Base-by-base conservation (phyloP, 2,888 invertebrate species). In the Atethmia centrago region DNA sequence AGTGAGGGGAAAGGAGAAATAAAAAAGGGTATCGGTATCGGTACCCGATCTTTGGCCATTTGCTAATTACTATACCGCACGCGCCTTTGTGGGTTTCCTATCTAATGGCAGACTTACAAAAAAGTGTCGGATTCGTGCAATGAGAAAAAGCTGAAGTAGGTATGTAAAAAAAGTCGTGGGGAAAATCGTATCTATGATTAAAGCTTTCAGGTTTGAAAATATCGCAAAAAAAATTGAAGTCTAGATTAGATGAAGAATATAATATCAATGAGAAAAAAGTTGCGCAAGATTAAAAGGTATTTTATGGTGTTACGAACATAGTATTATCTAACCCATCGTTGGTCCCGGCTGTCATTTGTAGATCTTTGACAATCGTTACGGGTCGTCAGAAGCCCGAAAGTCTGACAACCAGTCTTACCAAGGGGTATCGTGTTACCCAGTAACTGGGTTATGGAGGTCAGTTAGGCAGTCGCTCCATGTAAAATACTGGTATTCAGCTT, bases 61-160 rank as follows among this genome's bases (percentile, higher is more conserved):
- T 95, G 93, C 94, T 95, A 95, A 95, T 95, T 94, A 95, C 94
- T 87, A 90, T 80, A 87, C 91, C 90, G 67, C 86, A 79, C 77
- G 81, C 76, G 85, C 86, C 89, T 93, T 92, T 93, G 93, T 93
- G 90, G 91, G 78, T 78, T 68, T 65, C 64, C 77, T 84, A 74
- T 79, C 81, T 83, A 80, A 85, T 82, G 85, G 79, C 28, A 61
- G 78, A 81, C 74, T 73, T 76, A 74, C 69, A 87, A 85, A 84
- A 83, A 86, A 85, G 51, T 59, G 64, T 67, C 8, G 62, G 75
- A 59, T 71, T 72, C 58, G 36, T 10, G 66, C 56, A 62, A 79
- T 56, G 75, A 76, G 78, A 79, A 87, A 85, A 55, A 70, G 28
- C 47, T 16, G 61, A 76, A 71, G 73, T n/a, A n/a, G n/a, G n/a